These are phyloP conservation scores for Neoarius graeffei DNA, from an alignment of 2,113 vertebrate species.

Conservation along the genomic window DNA sequence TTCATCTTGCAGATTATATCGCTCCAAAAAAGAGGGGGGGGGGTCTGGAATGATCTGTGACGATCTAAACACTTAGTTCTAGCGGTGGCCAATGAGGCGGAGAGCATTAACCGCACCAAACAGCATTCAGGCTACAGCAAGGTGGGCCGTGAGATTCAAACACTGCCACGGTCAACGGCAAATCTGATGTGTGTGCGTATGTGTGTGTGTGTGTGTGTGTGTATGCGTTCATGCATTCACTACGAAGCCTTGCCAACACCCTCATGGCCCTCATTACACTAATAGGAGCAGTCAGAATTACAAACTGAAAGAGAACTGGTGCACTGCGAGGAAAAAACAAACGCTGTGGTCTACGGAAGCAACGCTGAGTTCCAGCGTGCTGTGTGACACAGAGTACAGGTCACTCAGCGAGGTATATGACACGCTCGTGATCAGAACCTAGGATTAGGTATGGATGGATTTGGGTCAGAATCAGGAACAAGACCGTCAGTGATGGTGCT, in stretches of 20 bases:
- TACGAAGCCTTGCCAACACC: slow-evolving; percentile 23
- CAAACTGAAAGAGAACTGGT: slow-evolving; percentile 1
- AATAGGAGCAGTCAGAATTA: slow-evolving; percentile 15
- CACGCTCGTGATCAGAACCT: neutral
- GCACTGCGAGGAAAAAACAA: neutral
- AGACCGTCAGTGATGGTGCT: neutral
- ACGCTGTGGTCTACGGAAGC: neutral
- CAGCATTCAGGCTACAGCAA: slow-evolving; percentile 25
- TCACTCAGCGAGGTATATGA: neutral
- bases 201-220: slow-evolving; percentile 24
- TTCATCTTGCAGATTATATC: slow-evolving; percentile 52
- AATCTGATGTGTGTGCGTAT: neutral
- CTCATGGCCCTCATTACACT: slow-evolving; percentile 10
- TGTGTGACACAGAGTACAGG: neutral
- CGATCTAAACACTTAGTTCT: slow-evolving; percentile 54
- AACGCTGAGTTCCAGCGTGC: neutral
- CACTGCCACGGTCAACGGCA: slow-evolving; percentile 26
- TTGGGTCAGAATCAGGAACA: neutral
- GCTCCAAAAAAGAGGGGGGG: slow-evolving; percentile 29
- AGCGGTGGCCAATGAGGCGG: slow-evolving; percentile 40
- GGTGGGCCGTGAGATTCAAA: slow-evolving; percentile 20
- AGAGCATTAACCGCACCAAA: slow-evolving; percentile 43
- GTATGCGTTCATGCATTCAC: neutral
- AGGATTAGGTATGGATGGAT: neutral
- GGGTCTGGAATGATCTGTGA: slow-evolving; percentile 44